These are phyloP conservation scores for Palaemon carinicauda DNA, from an alignment of 1,140 invertebrate genomes.

Conservation along the genomic window DNA sequence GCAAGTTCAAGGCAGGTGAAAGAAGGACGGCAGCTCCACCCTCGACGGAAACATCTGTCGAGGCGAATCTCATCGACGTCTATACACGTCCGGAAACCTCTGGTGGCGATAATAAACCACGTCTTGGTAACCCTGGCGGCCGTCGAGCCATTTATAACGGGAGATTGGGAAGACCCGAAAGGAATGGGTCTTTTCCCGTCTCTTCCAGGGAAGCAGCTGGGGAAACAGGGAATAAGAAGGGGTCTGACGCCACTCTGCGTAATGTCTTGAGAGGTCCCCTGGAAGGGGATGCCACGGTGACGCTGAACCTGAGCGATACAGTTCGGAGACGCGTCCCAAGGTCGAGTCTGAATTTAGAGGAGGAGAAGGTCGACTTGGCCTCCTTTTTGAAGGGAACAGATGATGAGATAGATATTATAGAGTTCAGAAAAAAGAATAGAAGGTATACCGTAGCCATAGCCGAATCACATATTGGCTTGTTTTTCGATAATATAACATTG, in stretches of 20 bases:
- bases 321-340: conserved; percentile 39
- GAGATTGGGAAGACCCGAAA: background rate
- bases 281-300: conserved; percentile 27
- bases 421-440: background rate
- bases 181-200: background rate
- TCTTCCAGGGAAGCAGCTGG: background rate
- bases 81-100: background rate
- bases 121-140: background rate
- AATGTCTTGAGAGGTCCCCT: conserved; percentile 21
- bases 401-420: background rate
- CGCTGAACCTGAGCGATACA: conserved; percentile 48
- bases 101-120: background rate
- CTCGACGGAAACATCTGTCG: background rate
- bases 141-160: background rate
- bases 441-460: background rate
- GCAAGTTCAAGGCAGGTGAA: conserved; percentile 27
- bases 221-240: background rate
- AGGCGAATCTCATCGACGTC: background rate
- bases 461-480: background rate
- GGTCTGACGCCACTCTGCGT: conserved; percentile 10
- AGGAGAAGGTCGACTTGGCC: background rate
- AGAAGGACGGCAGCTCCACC: background rate
- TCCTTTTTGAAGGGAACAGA: background rate
- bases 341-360: conserved; percentile 26
- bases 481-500: no score